Conservation (phyloP, 1,140 invertebrate genomes). For the Camponotus pennsylvanicus region DNA sequence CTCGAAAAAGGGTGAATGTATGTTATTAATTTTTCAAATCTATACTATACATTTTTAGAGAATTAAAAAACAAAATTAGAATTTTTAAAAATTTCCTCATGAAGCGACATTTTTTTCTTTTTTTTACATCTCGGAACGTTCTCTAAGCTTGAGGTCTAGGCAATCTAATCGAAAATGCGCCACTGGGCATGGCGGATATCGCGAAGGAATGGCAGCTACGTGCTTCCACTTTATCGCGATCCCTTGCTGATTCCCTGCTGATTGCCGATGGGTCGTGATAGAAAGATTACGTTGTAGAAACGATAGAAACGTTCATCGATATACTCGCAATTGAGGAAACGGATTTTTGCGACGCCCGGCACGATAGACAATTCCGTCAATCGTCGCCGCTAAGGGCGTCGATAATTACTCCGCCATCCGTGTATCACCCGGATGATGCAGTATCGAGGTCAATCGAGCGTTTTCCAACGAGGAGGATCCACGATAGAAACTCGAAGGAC, state of each 20-base stretch:
- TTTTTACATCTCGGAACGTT: background rate
- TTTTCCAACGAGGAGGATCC: conserved; percentile 28
- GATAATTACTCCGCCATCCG: conserved; percentile 65
- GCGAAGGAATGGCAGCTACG: conserved; percentile 40
- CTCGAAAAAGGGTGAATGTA: too few relatives aligned
- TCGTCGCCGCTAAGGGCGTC: conserved; percentile 15
- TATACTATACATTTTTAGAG: background rate
- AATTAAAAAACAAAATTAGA: too few relatives aligned
- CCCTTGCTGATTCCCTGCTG: conserved; percentile 44
- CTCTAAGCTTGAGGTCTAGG: background rate
- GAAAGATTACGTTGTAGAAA: conserved; percentile 34
- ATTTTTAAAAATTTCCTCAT: too few relatives aligned
- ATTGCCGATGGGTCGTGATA: conserved; percentile 53
- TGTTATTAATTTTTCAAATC: too few relatives aligned
- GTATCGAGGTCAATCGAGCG: conserved; percentile 42
- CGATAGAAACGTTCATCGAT: conserved; percentile 15
- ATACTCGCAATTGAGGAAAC: conserved; percentile 30
- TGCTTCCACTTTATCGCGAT: conserved; percentile 49
- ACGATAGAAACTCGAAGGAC: conserved; percentile 12
- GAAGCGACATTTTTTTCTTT: background rate
- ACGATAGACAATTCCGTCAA: conserved; percentile 42
- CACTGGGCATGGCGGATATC: conserved; percentile 21
- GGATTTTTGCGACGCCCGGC: conserved; percentile 46
- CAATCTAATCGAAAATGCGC: conserved; percentile 34
- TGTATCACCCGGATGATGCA: conserved; percentile 54